Evolutionary conservation across 1,140 invertebrate genomes (phyloP), one percentile per base, ranked within the genome.

Genomic region (Drosophila ananassae): DNA sequence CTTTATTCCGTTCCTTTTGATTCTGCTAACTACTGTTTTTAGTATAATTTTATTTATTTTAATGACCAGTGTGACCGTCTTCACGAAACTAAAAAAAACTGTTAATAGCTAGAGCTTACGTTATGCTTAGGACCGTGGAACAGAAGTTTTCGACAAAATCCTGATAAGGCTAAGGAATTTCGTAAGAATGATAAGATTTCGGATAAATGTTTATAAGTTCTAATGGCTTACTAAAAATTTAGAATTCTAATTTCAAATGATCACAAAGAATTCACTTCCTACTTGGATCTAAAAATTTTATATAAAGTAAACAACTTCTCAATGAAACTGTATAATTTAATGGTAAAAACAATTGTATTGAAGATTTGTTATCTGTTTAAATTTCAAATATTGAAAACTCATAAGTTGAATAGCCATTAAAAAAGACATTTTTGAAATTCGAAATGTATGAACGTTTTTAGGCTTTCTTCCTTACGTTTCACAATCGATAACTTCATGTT

Each of bases 31-130:
- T 71, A 71, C 67, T 69, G 64, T 25, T 71, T 68, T 71, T 22
- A 57, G 51, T 50, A 25, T 57, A 71, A 71, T 69, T 71, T 69
- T 69, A 71, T 71, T 71, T 69, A 69, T 69, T 69, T 69, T 69
- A 69, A 69, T 69, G 66, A 69, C 66, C 66, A 69, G 66, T 69
- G 17, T 69, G 66, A 68, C 66, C 66, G 63, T 48, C 21, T 69
- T 24, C 44, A 39, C 21, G 32, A 69, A 69, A 56, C 32, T 46
- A 57, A 56, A 69, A 66, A 55, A 69, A 30, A 44, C 41, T 6
- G 4, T 6, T 21, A 17, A 21, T 9, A n/a, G 13, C 13, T 0
- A 13, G 2, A 44, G 41, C 41, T 44, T 13, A 44, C 41, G 41
- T 44, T 17, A 8, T 8, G 10, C 2, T 12, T 37, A 37, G 3